Evolutionary conservation across 2,113 vertebrate genomes (phyloP).

Genomic region (Origma solitaria): DNA sequence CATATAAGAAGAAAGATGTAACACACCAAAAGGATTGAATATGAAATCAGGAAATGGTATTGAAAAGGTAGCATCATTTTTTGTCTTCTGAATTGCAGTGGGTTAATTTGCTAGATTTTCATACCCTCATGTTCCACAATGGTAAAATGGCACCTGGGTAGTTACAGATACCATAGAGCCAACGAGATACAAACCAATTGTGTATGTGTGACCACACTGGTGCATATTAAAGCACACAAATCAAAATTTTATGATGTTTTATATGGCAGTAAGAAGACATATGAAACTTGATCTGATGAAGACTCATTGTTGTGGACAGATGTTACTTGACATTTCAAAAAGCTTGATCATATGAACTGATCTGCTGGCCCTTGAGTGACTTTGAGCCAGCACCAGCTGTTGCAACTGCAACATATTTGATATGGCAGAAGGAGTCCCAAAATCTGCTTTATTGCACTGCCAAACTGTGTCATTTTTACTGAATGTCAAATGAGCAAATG

Average conservation of each 20-base stretch:
- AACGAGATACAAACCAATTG: not conserved
- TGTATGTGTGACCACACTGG: fast-evolving
- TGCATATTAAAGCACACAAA: not conserved
- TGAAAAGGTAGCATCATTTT: not conserved
- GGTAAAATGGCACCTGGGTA: fast-evolving
- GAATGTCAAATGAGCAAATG: not conserved
- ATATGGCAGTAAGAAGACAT: not conserved
- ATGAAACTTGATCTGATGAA: not conserved
- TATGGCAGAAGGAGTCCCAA: not conserved
- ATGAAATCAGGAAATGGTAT: not conserved
- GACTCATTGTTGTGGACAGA: not conserved
- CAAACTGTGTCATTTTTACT: not conserved
- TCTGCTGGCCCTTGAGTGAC: not conserved
- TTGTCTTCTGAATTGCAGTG: not conserved
- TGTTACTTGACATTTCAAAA: not conserved
- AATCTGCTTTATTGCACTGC: not conserved
- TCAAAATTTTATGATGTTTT: not conserved
- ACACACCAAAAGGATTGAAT: not conserved
- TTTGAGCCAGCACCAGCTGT: not conserved
- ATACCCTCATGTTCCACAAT: fast-evolving
- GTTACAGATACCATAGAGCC: not conserved
- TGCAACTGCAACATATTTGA: not conserved
- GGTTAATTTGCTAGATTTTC: not conserved
- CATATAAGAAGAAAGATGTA: not conserved
- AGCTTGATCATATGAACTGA: not conserved